A percentile compares a stretch with the other conserved stretches of the same genome.
Conservation (phyloP, 2,888 invertebrate species). For the Crocallis elinguaria region DNA sequence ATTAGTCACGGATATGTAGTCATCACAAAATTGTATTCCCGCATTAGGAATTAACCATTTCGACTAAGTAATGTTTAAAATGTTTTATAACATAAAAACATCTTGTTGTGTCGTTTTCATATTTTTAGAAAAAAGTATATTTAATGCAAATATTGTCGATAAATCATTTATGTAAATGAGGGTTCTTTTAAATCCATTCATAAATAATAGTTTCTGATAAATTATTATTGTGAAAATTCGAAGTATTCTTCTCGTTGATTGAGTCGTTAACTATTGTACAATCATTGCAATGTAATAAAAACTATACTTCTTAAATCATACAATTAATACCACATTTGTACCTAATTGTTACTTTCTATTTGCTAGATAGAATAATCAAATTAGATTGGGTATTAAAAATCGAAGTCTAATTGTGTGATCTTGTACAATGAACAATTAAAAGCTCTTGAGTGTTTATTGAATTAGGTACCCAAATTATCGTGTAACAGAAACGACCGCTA, state of each 20-base stretch:
- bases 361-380: conserved; percentile 85
- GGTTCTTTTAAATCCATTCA: conserved; percentile 60
- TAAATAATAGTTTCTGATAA: conserved; percentile 69
- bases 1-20: conserved; percentile 76
- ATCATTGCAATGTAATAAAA: conserved; percentile 72
- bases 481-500: conserved; percentile 31
- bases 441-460: conserved; percentile 48
- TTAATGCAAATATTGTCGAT: conserved; percentile 71
- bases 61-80: conserved; percentile 71
- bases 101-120: conserved; percentile 82
- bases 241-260: conserved; percentile 75
- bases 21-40: conserved; percentile 77
- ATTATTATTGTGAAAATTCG: conserved; percentile 73
- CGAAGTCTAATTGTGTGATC: conserved; percentile 71
- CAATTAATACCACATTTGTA: conserved; percentile 73
- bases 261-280: conserved; percentile 74
- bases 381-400: conserved; percentile 77
- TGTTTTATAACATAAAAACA: conserved; percentile 68
- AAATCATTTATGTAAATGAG: conserved; percentile 55
- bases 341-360: conserved; percentile 84
- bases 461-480: conserved; percentile 40
- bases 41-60: conserved; percentile 70
- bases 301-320: conserved; percentile 62
- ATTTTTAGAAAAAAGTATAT: conserved; percentile 75
- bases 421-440: conserved; percentile 53